phyloP scores from a whole-genome alignment of 2,888 invertebrate genomes.

The Bimastos eiseni region DNA sequence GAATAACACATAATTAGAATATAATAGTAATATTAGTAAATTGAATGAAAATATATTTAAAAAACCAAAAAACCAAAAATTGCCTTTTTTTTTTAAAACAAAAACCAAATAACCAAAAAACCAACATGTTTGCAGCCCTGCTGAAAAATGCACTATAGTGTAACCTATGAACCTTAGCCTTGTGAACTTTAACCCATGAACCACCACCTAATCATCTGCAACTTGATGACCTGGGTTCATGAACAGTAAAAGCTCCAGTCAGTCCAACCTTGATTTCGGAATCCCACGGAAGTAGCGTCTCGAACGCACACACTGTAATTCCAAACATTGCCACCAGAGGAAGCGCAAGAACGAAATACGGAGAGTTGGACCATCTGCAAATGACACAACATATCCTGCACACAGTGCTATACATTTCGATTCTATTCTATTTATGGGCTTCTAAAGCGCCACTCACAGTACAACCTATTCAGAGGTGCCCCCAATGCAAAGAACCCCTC shows the following conservation, averaged over 20 bases:
- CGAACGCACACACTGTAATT: conserved; percentile 44
- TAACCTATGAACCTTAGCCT: neutral
- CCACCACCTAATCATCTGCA: neutral
- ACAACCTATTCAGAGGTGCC: no score
- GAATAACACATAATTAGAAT: no score
- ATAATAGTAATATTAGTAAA: no score
- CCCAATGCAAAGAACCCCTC: no score
- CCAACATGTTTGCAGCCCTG: no score
- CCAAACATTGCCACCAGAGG: conserved; percentile 47
- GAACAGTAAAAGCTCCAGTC: neutral
- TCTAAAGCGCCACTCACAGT: no score
- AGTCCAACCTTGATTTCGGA: conserved; percentile 37
- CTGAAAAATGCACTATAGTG: neutral
- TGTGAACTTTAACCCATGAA: conserved; percentile 3
- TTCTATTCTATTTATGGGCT: no score
- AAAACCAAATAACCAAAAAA: no score
- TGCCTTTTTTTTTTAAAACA: no score
- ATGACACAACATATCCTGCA: neutral
- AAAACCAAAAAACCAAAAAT: no score
- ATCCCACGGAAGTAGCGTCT: conserved; percentile 44
- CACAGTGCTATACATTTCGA: no score
- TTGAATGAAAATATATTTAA: no score
- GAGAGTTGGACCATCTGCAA: conserved; percentile 42
- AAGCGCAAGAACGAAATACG: conserved; percentile 44
- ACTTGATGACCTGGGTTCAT: neutral